Conservation (phyloP, 35 echinoderm and acorn worm species). For the Hemicentrotus pulcherrimus region DNA sequence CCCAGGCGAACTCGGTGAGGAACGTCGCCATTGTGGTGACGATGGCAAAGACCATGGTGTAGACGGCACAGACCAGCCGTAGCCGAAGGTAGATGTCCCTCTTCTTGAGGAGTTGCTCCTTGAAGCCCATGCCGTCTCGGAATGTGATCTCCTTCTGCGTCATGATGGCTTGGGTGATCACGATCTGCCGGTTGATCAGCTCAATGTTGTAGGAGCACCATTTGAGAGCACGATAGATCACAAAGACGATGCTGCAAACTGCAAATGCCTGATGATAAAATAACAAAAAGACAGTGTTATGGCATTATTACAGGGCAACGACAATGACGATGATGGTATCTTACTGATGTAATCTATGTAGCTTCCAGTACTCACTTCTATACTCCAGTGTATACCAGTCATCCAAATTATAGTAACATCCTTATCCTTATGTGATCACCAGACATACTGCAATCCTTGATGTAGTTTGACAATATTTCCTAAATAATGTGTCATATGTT, state of each 20-base stretch:
- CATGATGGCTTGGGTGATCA: conserved; percentile 62
- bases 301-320: neutral
- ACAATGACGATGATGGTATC: too few relatives aligned
- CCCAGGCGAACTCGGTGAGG: conserved; percentile 84
- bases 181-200: conserved; percentile 70
- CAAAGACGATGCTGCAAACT: conserved; percentile 87
- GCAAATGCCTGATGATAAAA: conserved; percentile 75
- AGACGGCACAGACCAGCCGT: conserved; percentile 80
- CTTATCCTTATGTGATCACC: too few relatives aligned
- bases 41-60: conserved; percentile 93
- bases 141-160: conserved; percentile 80
- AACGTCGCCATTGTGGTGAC: conserved; percentile 93
- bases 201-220: conserved; percentile 96
- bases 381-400: too few relatives aligned
- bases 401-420: too few relatives aligned
- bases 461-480: too few relatives aligned
- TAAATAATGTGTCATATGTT: too few relatives aligned
- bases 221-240: conserved; percentile 85
- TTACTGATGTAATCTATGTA: too few relatives aligned
- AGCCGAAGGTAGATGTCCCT: conserved; percentile 80
- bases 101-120: conserved; percentile 82
- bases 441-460: too few relatives aligned
- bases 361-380: too few relatives aligned
- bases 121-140: conserved; percentile 56
- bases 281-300: neutral